Percentiles rank a stretch among this genome's conserved stretches.
Evolutionary conservation across 1,140 invertebrate species (phyloP).

Genomic region (Drosophila bifasciata): DNA sequence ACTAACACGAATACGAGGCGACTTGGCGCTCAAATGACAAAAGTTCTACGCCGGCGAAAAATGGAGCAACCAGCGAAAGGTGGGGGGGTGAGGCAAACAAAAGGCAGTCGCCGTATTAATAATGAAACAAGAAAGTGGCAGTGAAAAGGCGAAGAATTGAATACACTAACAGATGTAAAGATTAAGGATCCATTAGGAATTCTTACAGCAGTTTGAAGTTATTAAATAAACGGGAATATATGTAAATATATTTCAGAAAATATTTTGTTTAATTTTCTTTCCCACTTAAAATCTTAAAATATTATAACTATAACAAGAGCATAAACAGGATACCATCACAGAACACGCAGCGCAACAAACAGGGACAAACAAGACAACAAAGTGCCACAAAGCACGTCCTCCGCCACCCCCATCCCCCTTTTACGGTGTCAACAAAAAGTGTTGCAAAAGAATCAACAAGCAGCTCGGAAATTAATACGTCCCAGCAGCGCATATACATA

Average conservation of each 20-base stretch:
- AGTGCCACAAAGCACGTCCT: constrained; percentile 32
- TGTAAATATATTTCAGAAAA: too few species aligned
- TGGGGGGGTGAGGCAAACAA: constrained; percentile 41
- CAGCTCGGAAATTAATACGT: constrained; percentile 68
- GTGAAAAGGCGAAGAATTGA: too few species aligned
- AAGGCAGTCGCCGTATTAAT: constrained; percentile 63
- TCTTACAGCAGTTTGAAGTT: too few species aligned
- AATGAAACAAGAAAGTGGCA: constrained; percentile 50
- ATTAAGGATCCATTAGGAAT: neutral
- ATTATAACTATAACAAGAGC: neutral
- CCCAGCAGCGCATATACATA: constrained; percentile 1
- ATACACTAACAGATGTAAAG: neutral
- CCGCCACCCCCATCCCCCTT: too few species aligned
- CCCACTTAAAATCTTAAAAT: too few species aligned
- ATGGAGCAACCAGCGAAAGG: neutral
- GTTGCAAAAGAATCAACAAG: constrained; percentile 47
- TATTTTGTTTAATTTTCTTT: too few species aligned
- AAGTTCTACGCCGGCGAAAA: constrained; percentile 36
- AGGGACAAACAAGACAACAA: constrained; percentile 39
- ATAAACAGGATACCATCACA: neutral
- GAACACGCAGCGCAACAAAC: constrained; percentile 25
- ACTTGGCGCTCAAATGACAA: constrained; percentile 62
- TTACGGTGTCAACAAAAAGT: constrained; percentile 16
- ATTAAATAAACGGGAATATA: neutral
- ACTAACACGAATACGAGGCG: constrained; percentile 51